These are phyloP conservation scores for Euwallacea similis DNA, from an alignment of 1,140 invertebrate species.

Conservation along the genomic window DNA sequence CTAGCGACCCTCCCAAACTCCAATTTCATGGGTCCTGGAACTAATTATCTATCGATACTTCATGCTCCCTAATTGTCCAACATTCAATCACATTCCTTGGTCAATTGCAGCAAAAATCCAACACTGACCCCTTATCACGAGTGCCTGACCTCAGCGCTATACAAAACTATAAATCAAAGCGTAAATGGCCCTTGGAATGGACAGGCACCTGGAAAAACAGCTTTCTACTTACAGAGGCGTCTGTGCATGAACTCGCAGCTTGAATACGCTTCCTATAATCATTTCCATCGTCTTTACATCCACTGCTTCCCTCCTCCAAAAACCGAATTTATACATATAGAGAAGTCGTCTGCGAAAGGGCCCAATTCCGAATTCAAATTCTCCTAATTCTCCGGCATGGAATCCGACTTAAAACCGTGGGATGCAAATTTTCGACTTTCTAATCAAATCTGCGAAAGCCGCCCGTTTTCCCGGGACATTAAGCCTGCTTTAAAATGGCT, in stretches of 20 bases:
- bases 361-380: constrained; percentile 7
- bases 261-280: background rate
- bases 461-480: constrained; percentile 5
- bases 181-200: no score
- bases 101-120: background rate
- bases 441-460: constrained; percentile 8
- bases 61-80: background rate
- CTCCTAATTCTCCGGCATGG: constrained; percentile 5
- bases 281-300: background rate
- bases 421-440: constrained; percentile 10
- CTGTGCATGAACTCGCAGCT: background rate
- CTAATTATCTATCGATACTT: no score
- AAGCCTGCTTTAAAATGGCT: background rate
- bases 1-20: no score
- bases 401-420: constrained; percentile 4
- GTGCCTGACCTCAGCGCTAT: no score
- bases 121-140: background rate
- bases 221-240: background rate
- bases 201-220: no score
- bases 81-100: background rate
- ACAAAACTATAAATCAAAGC: no score
- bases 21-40: no score
- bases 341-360: no score
- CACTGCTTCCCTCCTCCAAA: background rate
- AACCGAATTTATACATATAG: no score